These are phyloP conservation scores for Mythimna vitellina DNA, from an alignment of 2,888 invertebrate species.

Conservation along the genomic window DNA sequence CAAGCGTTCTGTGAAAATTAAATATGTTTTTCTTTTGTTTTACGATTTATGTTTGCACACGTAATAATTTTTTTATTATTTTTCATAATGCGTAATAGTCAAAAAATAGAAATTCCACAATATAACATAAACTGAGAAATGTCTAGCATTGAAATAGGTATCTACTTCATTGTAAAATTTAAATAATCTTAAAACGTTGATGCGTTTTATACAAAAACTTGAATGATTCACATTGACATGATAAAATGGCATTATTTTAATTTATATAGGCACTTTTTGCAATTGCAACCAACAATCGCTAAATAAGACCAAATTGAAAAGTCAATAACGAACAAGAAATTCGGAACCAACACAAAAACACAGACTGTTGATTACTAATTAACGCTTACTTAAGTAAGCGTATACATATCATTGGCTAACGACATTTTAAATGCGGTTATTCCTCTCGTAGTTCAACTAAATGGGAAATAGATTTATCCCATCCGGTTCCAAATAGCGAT, in stretches of 20 bases:
- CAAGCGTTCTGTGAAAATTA: slow-evolving; percentile 2
- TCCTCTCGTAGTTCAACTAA: not conserved
- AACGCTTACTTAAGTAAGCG: not conserved
- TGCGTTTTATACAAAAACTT: not conserved
- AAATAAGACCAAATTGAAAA: not conserved
- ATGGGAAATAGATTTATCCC: slow-evolving; percentile 10
- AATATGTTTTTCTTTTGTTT: slow-evolving; percentile 1
- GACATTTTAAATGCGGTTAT: not conserved
- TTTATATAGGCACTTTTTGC: not conserved
- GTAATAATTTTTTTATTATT: slow-evolving; percentile 18
- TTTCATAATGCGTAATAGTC: not conserved
- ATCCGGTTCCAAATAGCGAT: slow-evolving; percentile 10
- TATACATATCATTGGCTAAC: not conserved
- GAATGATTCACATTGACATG: not conserved
- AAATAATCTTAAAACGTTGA: no score
- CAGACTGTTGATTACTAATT: not conserved
- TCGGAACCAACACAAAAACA: not conserved
- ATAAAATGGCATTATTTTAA: not conserved
- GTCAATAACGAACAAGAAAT: slow-evolving; percentile 15
- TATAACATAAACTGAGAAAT: not conserved
- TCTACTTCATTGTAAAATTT: not conserved
- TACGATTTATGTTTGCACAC: slow-evolving; percentile 4
- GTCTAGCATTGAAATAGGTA: not conserved
- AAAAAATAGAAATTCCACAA: not conserved
- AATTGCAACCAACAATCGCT: not conserved